phyloP scores from a whole-genome alignment of 2,797 vertebrate genomes.

The Amphiprion clarkii region DNA sequence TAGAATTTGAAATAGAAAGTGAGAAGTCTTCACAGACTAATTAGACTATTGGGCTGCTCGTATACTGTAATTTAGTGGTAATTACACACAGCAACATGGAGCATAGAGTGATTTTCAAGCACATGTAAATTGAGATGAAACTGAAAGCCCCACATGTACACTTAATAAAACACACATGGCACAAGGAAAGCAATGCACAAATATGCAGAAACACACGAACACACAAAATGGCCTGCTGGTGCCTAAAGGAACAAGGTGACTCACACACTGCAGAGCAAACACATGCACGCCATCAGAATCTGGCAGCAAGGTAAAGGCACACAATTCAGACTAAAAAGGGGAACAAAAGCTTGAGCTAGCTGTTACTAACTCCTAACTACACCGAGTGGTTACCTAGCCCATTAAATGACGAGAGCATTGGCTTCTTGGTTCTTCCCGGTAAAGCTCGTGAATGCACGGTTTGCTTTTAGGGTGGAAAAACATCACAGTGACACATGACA shows the following conservation, averaged over 20 bases:
- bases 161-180: neutral
- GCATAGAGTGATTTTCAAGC: neutral
- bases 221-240: conserved; percentile 10
- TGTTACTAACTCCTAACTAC: conserved; percentile 41
- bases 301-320: conserved; percentile 44
- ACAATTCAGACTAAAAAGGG: conserved; percentile 49
- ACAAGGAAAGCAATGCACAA: neutral
- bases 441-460: conserved; percentile 64
- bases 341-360: conserved; percentile 32
- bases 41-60: neutral
- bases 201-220: neutral
- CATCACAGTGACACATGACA: conserved; percentile 59
- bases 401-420: conserved; percentile 69
- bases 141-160: neutral
- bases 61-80: neutral
- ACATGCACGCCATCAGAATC: conserved; percentile 39
- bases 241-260: conserved; percentile 30
- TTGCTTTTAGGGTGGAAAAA: conserved; percentile 80
- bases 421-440: conserved; percentile 73
- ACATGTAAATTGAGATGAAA: neutral
- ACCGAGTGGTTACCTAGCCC: conserved; percentile 74
- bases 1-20: neutral
- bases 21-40: neutral
- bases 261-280: conserved; percentile 27
- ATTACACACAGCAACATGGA: neutral